Base-by-base conservation (phyloP, 2,888 invertebrate species). In the Rhingia rostrata region DNA sequence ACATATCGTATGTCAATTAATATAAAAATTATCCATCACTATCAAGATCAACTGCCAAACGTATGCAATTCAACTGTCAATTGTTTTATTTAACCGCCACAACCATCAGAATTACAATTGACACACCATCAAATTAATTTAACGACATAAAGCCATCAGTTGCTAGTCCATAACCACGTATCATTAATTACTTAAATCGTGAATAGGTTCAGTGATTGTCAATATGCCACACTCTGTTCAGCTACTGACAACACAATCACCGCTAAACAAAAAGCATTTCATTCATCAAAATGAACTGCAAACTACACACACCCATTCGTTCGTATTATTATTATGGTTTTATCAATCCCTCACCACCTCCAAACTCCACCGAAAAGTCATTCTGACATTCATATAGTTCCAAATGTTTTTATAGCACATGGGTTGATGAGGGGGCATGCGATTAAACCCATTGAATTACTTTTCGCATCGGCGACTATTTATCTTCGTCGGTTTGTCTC, bases 271-370 rank as follows among this genome's bases (percentile, higher is more conserved):
- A 54, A 73, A 12, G n/a, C 33, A 61, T 61, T 72, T 61, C 72
- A 72, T 61, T 72, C 61, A 72, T 72, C 51, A 72, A 61, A 61
- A 72, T 53, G 70, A 72, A 72, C 30, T 47, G 66, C 66, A 43
- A 66, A 67, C 43, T 39, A 39, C n/a, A 12, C 22, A 56, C 35
- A 49, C 47, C 9, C 47, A 14, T 9, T 41, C 10, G 66, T 6
- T 47, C 22, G 10, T 45, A 10, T 43, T 41, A 45, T 32, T 22
- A 54, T 6, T 41, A 41, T 41, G 10, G 7, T 54, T 56, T 45
- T 69, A 67, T 67, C 67, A 37, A 37, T 67, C 47, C 32, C 10
- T 6, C 37, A 37, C 32, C 47, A 22, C 22, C 22, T 22, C 22
- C 22, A 22, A 22, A 22, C 22, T 2, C 22, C 22, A 22, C 22